These are phyloP conservation scores for Procavia capensis DNA, from an alignment of 2,113 vertebrate species.

Conservation along the genomic window DNA sequence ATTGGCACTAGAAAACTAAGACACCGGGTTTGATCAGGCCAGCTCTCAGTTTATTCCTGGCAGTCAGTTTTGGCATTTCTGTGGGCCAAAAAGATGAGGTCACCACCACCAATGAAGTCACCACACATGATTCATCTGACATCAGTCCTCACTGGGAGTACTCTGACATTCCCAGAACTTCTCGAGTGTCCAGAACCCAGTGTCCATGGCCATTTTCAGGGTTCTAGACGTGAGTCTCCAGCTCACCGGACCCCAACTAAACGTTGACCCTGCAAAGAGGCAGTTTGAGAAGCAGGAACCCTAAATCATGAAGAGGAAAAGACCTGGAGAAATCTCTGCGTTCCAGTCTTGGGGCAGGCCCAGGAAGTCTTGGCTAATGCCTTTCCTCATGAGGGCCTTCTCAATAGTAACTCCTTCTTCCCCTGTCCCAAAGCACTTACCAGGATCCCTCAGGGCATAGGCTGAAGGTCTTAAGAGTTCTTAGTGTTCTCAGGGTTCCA, in stretches of 20 bases:
- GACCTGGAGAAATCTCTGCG: not conserved
- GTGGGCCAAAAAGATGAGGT: slow-evolving; percentile 75
- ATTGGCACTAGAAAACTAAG: not conserved
- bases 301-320: not conserved
- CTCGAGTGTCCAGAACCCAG: slow-evolving; percentile 5
- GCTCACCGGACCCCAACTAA: not conserved
- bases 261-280: not conserved
- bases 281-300: not conserved
- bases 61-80: slow-evolving; percentile 62
- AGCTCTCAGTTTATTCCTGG: slow-evolving; percentile 60
- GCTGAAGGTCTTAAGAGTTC: not conserved
- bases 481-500: too few relatives aligned
- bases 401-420: not conserved
- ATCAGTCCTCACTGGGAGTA: slow-evolving; percentile 48
- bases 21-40: not conserved
- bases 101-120: slow-evolving; percentile 73
- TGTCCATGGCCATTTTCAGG: not conserved
- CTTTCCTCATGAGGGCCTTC: not conserved
- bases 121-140: slow-evolving; percentile 66
- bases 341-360: not conserved
- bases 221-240: not conserved
- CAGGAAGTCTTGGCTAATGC: not conserved
- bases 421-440: not conserved
- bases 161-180: slow-evolving; percentile 47
- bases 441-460: not conserved